phyloP scores from a whole-genome alignment of 2,797 vertebrate species.

The Mormyrops attenuatus region DNA sequence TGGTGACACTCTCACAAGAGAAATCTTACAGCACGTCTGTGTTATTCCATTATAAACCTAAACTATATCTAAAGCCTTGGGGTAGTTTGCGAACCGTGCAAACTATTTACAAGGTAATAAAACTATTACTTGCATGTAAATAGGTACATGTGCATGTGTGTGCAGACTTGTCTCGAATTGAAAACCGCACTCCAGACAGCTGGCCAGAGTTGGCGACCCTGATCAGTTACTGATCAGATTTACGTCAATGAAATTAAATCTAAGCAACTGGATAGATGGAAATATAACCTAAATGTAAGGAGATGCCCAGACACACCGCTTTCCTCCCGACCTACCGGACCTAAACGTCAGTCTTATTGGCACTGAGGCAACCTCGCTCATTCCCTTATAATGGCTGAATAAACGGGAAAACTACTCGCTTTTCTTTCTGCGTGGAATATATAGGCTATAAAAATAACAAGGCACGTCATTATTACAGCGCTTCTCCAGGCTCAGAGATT shows the following conservation, averaged over 20 bases:
- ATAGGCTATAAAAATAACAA: neutral
- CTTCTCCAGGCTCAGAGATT: neutral
- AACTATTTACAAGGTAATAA: neutral
- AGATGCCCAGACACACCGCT: neutral
- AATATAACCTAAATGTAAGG: neutral
- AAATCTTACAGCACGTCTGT: neutral
- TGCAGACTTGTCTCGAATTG: neutral
- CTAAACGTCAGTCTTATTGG: neutral
- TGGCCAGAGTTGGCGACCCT: neutral
- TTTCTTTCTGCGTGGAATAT: neutral
- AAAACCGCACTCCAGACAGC: neutral
- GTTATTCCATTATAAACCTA: neutral
- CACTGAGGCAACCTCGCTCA: neutral
- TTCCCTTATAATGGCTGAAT: neutral
- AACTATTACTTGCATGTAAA: neutral
- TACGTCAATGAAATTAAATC: neutral
- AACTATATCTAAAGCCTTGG: neutral
- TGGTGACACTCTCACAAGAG: neutral
- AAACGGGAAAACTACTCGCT: neutral
- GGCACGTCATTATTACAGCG: neutral
- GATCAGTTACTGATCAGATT: neutral
- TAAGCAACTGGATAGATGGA: neutral
- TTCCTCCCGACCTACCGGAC: neutral
- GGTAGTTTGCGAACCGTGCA: neutral
- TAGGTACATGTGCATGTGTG: neutral